A percentile compares a stretch with the other conserved stretches of the same genome.
phyloP scores from a whole-genome alignment of 2,888 invertebrate species.

The Neria commutata region DNA sequence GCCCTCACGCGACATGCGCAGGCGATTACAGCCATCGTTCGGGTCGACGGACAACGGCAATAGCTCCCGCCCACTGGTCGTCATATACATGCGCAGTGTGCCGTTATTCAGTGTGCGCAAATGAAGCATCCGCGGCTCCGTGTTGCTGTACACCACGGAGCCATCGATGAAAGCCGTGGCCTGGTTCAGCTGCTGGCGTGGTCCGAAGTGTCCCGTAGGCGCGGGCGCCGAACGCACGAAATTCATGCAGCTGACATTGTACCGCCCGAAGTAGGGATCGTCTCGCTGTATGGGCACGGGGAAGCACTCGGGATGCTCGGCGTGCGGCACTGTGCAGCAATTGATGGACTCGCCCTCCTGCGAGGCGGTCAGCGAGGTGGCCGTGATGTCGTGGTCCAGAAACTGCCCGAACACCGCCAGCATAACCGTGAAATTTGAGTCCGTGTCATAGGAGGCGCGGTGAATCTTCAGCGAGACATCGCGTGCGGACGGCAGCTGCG shows the following conservation, averaged over 20 bases:
- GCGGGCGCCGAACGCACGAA: slow-evolving; percentile 84
- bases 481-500: slow-evolving; percentile 73
- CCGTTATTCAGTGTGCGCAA: slow-evolving; percentile 68
- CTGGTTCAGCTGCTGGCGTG: slow-evolving; percentile 84
- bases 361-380: slow-evolving; percentile 78
- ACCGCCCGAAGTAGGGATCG: slow-evolving; percentile 73
- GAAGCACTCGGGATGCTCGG: slow-evolving; percentile 78
- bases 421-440: slow-evolving; percentile 81
- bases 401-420: slow-evolving; percentile 89
- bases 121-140: slow-evolving; percentile 62
- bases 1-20: slow-evolving; percentile 70
- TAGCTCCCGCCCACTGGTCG: slow-evolving; percentile 70
- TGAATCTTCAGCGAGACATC: slow-evolving; percentile 77
- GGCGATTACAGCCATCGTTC: slow-evolving; percentile 79
- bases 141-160: slow-evolving; percentile 80
- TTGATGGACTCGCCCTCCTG: slow-evolving; percentile 73
- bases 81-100: slow-evolving; percentile 69
- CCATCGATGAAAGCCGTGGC: slow-evolving; percentile 85
- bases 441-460: slow-evolving; percentile 74
- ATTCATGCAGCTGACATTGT: slow-evolving; percentile 80
- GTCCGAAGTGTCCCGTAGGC: slow-evolving; percentile 77
- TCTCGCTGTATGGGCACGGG: slow-evolving; percentile 71
- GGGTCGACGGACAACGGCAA: slow-evolving; percentile 74
- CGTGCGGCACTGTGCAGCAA: slow-evolving; percentile 66
- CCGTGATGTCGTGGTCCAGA: slow-evolving; percentile 85